Evolutionary conservation across 2,888 invertebrate genomes (phyloP), one percentile per base, ranked within the genome.

Genomic region (Oeneis ivallda): DNA sequence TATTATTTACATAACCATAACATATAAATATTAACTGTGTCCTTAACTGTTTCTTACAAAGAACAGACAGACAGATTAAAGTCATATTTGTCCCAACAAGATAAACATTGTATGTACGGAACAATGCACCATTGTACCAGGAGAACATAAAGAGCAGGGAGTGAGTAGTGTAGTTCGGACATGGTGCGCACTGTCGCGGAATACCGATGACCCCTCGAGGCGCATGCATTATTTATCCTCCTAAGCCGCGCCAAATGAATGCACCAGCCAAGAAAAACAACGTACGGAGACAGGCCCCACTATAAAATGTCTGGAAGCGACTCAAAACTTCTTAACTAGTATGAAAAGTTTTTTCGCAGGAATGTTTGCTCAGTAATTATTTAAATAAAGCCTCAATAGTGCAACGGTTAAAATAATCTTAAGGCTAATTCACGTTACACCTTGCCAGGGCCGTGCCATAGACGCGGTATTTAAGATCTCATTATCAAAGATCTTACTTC

Each of bases 201-300:
- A 89, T 89, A 87, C 86, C 84, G 85, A 90, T 89, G 84, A 79
- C 85, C 84, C 86, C 84, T 79, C 77, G 72, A 71, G 80, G 76
- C 81, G 78, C 81, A 90, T 91, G 89, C 89, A 91, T 91, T 89
- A 91, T 91, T 87, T 87, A 90, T 90, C 78, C 77, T 73, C 79
- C 84, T 87, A 89, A 89, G 85, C 83, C 86, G 83, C 79, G 80
- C 84, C 80, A 88, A 88, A 89, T 87, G 86, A 89, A 91, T 89
- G 89, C 89, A 89, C 80, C 83, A 75, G 74, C 75, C 73, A 81
- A 84, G 84, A 87, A 87, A 87, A 89, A 88, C 84, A 83, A 81
- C 79, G 71, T 74, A 74, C 75, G 65, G 68, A 64, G 57, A 54
- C 56, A 70, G 34, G 43, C 41, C n/a, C 26, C 41, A 41, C 15